Conservation (phyloP, 2,888 invertebrate genomes). For the Amblyjoppa proteus region DNA sequence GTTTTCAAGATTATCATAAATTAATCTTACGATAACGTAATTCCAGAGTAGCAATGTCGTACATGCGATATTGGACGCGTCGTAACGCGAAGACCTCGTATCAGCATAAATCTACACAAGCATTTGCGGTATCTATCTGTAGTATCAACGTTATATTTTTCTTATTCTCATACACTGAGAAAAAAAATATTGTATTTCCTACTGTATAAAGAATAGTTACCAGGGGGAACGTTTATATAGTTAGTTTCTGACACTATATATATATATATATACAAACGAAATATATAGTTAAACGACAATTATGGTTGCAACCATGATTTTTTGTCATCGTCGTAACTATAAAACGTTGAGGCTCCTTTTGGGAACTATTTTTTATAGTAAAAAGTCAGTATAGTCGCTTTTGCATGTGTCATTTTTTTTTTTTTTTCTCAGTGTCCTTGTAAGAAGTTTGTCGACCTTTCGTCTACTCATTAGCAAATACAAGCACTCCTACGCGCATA, state of each 20-base stretch:
- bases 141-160: neutral
- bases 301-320: no score
- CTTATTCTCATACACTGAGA: neutral
- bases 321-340: no score
- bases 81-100: neutral
- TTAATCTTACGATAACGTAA: slow-evolving; percentile 9
- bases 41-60: neutral
- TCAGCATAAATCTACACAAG: neutral
- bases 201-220: no score
- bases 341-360: no score
- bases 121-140: neutral
- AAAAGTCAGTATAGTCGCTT: no score
- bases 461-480: slow-evolving; percentile 7
- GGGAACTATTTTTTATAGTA: no score
- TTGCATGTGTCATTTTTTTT: no score
- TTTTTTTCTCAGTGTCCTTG: neutral
- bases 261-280: no score
- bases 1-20: neutral
- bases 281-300: no score
- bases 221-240: no score
- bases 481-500: neutral
- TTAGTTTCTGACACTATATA: no score
- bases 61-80: neutral
- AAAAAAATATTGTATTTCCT: no score
- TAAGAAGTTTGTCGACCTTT: slow-evolving; percentile 3